These are phyloP conservation scores for Pseudorasbora parva DNA, from an alignment of 2,113 vertebrate species.

Conservation along the genomic window DNA sequence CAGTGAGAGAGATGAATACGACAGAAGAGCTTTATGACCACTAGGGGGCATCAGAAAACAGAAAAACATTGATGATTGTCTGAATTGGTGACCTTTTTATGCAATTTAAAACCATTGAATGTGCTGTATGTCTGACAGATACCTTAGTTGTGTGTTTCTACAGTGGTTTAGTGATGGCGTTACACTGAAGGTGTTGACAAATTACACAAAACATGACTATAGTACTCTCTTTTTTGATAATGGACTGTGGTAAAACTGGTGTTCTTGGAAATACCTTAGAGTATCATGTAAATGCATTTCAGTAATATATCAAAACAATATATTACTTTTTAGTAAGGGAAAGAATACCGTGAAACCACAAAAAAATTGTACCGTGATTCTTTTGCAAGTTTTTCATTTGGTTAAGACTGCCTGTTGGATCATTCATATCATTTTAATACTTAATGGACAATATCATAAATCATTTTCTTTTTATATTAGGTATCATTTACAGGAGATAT, in stretches of 20 bases:
- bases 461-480: not conserved
- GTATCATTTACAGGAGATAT: not conserved
- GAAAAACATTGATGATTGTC: not conserved
- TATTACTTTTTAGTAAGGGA: not conserved
- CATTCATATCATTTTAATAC: not conserved
- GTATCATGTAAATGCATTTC: not conserved
- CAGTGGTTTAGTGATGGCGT: too few relatives aligned
- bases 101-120: not conserved
- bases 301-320: not conserved
- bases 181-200: too few relatives aligned
- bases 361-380: not conserved
- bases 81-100: not conserved
- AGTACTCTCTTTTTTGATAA: not conserved
- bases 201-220: not conserved
- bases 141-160: not conserved
- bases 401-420: too few relatives aligned
- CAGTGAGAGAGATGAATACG: not conserved
- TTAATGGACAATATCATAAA: too few relatives aligned
- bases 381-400: not conserved
- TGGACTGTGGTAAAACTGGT: not conserved
- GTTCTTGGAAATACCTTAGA: not conserved
- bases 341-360: not conserved
- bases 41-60: constrained; percentile 34
- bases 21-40: not conserved
- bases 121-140: not conserved